Conservation (phyloP, 1,140 invertebrate species). For the Pseudomyrmex cubaensis region DNA sequence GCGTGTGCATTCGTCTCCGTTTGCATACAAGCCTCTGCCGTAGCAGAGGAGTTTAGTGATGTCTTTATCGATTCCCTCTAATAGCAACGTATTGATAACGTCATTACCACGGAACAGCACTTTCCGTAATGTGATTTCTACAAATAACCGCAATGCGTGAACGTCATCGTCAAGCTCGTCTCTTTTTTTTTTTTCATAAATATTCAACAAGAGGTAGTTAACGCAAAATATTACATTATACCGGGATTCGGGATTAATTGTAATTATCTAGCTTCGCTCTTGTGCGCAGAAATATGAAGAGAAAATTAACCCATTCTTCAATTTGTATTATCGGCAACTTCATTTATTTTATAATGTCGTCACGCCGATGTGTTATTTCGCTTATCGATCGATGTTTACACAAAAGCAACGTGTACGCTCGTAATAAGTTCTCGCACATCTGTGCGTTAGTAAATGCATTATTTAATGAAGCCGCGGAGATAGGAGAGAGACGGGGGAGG, state of each 20-base stretch:
- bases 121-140: neutral
- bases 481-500: no score
- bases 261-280: neutral
- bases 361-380: neutral
- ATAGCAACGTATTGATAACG: neutral
- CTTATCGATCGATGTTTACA: neutral
- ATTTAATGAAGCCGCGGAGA: neutral
- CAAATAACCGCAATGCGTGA: constrained; percentile 4
- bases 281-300: no score
- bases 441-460: neutral
- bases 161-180: neutral
- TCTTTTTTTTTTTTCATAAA: neutral
- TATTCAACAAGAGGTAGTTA: neutral
- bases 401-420: no score
- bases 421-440: no score
- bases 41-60: constrained; percentile 12
- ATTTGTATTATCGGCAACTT: no score
- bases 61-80: neutral
- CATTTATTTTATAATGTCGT: no score
- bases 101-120: no score
- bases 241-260: neutral
- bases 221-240: neutral
- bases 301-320: no score
- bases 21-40: neutral
- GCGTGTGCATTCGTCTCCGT: neutral